Percentiles rank a stretch among this genome's conserved stretches.
These are phyloP conservation scores for Cairina moschata DNA, from an alignment of 2,113 vertebrate genomes.

Conservation along the genomic window DNA sequence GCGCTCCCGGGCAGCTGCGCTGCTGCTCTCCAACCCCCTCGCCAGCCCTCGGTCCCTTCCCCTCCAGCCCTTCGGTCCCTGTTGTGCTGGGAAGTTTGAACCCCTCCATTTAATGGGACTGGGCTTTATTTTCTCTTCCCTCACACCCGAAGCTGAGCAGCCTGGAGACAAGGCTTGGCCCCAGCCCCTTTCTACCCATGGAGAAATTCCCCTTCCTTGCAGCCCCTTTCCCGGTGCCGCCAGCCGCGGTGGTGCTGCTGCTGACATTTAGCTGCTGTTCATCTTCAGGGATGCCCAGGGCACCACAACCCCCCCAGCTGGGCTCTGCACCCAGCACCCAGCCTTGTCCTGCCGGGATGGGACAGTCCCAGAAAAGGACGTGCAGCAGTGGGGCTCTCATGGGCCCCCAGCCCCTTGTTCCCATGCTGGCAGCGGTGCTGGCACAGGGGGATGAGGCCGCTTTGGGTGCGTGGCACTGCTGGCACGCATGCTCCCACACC, in stretches of 20 bases:
- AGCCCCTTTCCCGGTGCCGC: too few relatives aligned
- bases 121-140: not conserved
- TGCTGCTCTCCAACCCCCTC: not conserved
- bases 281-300: too few relatives aligned
- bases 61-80: not conserved
- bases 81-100: too few relatives aligned
- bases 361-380: not conserved
- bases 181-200: too few relatives aligned
- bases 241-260: too few relatives aligned
- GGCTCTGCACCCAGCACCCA: not conserved
- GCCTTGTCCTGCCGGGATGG: not conserved
- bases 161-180: accelerated
- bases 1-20: accelerated
- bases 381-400: too few relatives aligned
- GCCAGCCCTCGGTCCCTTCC: not conserved
- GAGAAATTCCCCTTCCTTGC: too few relatives aligned
- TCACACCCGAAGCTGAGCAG: accelerated
- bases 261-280: too few relatives aligned
- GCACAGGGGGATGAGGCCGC: too few relatives aligned
- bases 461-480: not conserved
- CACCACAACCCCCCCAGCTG: too few relatives aligned
- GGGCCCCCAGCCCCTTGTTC: not conserved
- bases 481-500: not conserved
- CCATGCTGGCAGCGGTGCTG: too few relatives aligned
- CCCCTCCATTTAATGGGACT: accelerated